phyloP scores from a whole-genome alignment of 1,140 invertebrate genomes.

The Asbolus verrucosus region DNA sequence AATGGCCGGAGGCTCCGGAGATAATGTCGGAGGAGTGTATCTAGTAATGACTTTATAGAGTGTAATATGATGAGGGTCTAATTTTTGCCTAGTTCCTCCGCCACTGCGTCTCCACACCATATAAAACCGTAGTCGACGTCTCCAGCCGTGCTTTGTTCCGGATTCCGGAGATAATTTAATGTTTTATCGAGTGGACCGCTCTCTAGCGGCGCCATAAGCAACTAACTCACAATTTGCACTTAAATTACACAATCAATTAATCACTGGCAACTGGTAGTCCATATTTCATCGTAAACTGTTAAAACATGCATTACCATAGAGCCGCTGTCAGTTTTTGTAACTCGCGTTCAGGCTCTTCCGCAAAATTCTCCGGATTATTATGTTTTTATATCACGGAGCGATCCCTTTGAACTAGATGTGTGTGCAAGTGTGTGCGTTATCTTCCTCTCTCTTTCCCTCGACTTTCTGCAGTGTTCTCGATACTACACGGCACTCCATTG shows the following conservation, averaged over 20 bases:
- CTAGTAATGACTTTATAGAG: constrained; percentile 28
- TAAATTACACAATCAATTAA: constrained; percentile 52
- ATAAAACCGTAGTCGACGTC: not conserved
- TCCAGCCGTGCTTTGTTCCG: constrained; percentile 35
- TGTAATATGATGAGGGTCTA: constrained; percentile 27
- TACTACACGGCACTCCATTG: constrained; percentile 2
- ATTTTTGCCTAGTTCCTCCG: constrained; percentile 8
- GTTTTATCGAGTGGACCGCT: constrained; percentile 42
- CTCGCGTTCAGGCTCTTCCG: constrained; percentile 28
- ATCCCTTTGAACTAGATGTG: constrained; percentile 24
- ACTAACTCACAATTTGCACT: constrained; percentile 47
- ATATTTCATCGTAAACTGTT: constrained; percentile 50
- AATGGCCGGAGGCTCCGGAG: constrained; percentile 13
- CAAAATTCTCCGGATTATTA: constrained; percentile 33
- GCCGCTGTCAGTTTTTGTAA: constrained; percentile 45
- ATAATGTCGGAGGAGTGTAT: constrained; percentile 20
- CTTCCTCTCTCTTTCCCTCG: constrained; percentile 10
- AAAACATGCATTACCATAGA: constrained; percentile 47
- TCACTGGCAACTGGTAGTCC: constrained; percentile 50
- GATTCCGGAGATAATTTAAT: constrained; percentile 48
- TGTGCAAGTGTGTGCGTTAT: no score
- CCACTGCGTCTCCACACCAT: constrained; percentile 1
- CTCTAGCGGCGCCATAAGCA: constrained; percentile 47
- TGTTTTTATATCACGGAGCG: constrained; percentile 24
- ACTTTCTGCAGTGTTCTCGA: constrained; percentile 13